Evolutionary conservation across 2,113 vertebrate species (phyloP).

Genomic region (Sylvietta virens): DNA sequence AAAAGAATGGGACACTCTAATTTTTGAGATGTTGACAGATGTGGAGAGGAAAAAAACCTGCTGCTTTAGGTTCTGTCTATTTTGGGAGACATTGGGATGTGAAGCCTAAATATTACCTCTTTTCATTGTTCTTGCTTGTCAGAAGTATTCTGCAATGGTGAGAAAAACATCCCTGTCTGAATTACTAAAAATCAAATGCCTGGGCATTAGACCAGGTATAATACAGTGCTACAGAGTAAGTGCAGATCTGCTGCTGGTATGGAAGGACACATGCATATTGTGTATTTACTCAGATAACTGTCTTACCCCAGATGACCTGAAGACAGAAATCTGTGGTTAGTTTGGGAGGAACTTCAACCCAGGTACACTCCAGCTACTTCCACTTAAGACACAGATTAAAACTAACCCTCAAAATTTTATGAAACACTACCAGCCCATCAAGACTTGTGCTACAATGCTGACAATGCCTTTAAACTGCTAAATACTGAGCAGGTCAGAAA

Average conservation of each 20-base stretch:
- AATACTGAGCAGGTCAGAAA: background rate
- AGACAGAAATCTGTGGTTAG: background rate
- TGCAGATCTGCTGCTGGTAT: background rate
- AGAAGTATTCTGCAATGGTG: background rate
- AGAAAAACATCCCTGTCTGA: background rate
- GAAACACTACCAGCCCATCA: background rate
- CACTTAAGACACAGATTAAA: background rate
- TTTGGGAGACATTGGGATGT: background rate
- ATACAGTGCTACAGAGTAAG: background rate
- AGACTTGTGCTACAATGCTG: background rate
- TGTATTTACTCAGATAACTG: background rate
- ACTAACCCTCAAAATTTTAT: background rate
- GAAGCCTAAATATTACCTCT: background rate
- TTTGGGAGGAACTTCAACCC: background rate
- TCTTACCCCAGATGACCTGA: background rate
- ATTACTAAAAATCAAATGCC: background rate
- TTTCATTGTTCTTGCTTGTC: background rate
- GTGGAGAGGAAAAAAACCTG: accelerated
- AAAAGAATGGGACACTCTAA: background rate
- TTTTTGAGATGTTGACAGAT: background rate
- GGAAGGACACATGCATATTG: background rate
- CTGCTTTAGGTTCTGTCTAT: background rate
- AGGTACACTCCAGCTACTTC: background rate
- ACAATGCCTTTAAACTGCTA: background rate
- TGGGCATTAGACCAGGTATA: background rate